Conservation (phyloP, 2,797 vertebrate genomes). For the Melanotaenia nigrans region DNA sequence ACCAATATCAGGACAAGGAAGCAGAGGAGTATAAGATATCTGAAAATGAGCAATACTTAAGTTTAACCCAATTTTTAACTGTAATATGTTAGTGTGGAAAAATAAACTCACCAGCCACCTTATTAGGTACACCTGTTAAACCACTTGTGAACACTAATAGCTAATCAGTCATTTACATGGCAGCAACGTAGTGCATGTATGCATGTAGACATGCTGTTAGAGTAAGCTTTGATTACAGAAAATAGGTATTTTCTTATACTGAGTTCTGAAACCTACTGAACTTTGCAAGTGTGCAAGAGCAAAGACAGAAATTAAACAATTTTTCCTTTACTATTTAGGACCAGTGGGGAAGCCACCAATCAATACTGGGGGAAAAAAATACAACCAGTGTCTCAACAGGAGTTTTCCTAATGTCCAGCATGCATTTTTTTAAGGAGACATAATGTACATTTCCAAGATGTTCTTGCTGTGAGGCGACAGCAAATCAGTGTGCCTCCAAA, state of each 20-base stretch:
- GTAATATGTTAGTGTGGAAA: too few species aligned
- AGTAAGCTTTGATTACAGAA: neutral
- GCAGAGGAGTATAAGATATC: neutral
- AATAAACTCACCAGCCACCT: too few species aligned
- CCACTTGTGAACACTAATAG: too few species aligned
- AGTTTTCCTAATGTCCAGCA: slow-evolving; percentile 16
- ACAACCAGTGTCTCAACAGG: slow-evolving; percentile 11
- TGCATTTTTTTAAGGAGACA: slow-evolving; percentile 25
- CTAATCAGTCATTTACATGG: too few species aligned
- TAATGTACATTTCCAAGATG: slow-evolving; percentile 22
- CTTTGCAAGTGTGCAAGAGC: neutral
- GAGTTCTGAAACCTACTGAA: neutral
- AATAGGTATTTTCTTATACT: neutral
- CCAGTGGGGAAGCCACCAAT: neutral
- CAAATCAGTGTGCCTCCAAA: slow-evolving; percentile 28
- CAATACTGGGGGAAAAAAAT: slow-evolving; percentile 2
- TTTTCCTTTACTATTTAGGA: too few species aligned
- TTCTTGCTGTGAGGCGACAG: slow-evolving; percentile 39
- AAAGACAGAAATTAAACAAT: too few species aligned
- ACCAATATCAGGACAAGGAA: neutral
- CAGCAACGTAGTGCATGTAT: too few species aligned
- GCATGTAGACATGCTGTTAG: too few species aligned
- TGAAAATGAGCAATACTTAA: neutral
- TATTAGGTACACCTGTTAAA: too few species aligned
- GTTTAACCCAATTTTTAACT: too few species aligned